Percentiles rank a stretch among this genome's conserved stretches.
Evolutionary conservation across 1,140 invertebrate genomes (phyloP).

Genomic region (Eumeta japonica): DNA sequence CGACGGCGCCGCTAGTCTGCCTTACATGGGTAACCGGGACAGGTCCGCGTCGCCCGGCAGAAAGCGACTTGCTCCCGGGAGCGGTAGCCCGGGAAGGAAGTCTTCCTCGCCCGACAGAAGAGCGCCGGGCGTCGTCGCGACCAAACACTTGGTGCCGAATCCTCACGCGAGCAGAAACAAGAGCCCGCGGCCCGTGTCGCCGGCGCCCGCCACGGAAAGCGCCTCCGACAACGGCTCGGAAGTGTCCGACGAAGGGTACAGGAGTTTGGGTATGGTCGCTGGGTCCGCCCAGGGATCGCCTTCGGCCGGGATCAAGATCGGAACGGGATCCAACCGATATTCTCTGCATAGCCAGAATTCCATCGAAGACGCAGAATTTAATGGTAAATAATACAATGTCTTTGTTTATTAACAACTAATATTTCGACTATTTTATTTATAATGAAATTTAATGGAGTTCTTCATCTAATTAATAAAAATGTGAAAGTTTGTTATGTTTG

Average conservation of each 20-base stretch:
- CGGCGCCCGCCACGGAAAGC: conserved; percentile 48
- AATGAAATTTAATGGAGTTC: too few relatives aligned
- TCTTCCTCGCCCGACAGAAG: conserved; percentile 42
- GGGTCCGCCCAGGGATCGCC: conserved; percentile 47
- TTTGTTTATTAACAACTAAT: too few relatives aligned
- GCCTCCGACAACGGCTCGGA: conserved; percentile 83
- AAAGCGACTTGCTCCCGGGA: conserved; percentile 29
- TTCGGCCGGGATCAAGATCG: conserved; percentile 29
- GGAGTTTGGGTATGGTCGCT: conserved; percentile 72
- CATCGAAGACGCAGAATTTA: conserved; percentile 67
- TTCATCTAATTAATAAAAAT: too few relatives aligned
- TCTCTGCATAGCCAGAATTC: conserved; percentile 67
- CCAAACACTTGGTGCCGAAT: conserved; percentile 41
- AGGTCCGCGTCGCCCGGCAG: conserved; percentile 33
- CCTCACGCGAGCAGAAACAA: conserved; percentile 40
- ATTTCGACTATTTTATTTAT: neutral
- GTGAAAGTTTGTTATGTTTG: too few relatives aligned
- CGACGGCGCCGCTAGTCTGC: conserved; percentile 36
- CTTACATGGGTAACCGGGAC: conserved; percentile 40
- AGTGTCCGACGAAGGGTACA: conserved; percentile 84
- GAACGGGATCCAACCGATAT: conserved; percentile 55
- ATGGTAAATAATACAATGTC: conserved; percentile 59
- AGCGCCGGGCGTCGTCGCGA: conserved; percentile 33
- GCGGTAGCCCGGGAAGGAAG: conserved; percentile 48
- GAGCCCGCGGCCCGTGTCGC: conserved; percentile 45